These are phyloP conservation scores for Xylota segnis DNA, from an alignment of 2,888 invertebrate genomes.

Conservation along the genomic window DNA sequence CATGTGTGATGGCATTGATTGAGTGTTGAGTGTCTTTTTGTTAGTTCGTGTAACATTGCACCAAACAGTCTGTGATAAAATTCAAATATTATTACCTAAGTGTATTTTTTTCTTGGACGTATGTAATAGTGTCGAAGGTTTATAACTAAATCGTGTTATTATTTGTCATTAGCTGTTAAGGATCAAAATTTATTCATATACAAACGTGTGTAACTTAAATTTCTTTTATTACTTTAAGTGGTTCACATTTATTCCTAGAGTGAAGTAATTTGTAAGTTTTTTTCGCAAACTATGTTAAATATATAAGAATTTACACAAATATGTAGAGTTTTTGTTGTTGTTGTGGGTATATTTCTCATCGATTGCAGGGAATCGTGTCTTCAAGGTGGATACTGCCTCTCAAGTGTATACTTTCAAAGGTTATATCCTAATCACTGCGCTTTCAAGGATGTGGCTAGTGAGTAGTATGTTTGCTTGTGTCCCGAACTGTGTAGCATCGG, in stretches of 20 bases:
- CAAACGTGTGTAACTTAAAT: slow-evolving; percentile 10
- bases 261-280: slow-evolving; percentile 48
- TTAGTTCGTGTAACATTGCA: slow-evolving; percentile 68
- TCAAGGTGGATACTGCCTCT: no score
- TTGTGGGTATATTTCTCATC: no score
- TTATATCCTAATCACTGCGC: no score
- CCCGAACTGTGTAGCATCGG: no score
- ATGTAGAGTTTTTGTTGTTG: background rate
- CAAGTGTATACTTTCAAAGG: no score
- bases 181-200: slow-evolving; percentile 37
- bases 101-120: slow-evolving; percentile 45
- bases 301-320: slow-evolving; percentile 15
- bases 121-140: slow-evolving; percentile 13
- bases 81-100: slow-evolving; percentile 73
- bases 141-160: slow-evolving; percentile 5
- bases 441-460: no score
- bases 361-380: no score
- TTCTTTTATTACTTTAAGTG: slow-evolving; percentile 37
- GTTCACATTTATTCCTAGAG: slow-evolving; percentile 51
- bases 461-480: no score
- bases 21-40: slow-evolving; percentile 14
- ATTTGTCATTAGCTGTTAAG: slow-evolving; percentile 14
- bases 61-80: slow-evolving; percentile 77
- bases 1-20: slow-evolving; percentile 30
- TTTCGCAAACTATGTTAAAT: slow-evolving; percentile 25